A percentile compares a stretch with the other conserved stretches of the same genome.
Evolutionary conservation across 2,113 vertebrate species (phyloP).

Genomic region (Myotis davidii): DNA sequence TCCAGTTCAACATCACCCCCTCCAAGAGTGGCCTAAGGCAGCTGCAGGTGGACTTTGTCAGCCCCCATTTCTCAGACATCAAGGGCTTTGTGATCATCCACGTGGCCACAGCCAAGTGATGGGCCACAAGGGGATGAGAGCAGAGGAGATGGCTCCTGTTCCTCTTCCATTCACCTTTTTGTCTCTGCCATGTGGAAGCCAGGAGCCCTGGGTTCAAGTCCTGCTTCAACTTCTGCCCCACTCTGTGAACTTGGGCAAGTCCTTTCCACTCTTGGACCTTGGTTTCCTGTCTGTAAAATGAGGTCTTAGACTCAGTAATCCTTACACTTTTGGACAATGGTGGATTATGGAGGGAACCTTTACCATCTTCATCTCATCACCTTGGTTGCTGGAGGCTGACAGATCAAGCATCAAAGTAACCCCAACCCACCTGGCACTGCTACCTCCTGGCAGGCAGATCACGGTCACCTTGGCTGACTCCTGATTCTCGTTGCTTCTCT

Average conservation of each 20-base stretch:
- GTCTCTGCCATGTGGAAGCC: not conserved
- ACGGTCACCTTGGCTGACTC: not conserved
- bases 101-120: conserved; percentile 73
- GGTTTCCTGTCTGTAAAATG: not conserved
- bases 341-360: not conserved
- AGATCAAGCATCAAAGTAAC: not conserved
- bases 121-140: not conserved
- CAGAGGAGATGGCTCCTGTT: rapidly evolving
- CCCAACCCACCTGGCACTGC: rapidly evolving
- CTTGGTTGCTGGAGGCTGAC: not conserved
- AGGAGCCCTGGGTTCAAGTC: not conserved
- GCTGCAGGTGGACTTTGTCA: conserved; percentile 85
- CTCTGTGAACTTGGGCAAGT: not conserved
- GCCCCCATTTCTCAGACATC: conserved; percentile 76
- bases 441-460: not conserved
- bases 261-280: not conserved
- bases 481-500: not conserved
- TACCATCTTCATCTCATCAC: not conserved
- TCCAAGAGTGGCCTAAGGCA: conserved; percentile 83
- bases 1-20: conserved; percentile 83
- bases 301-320: not conserved
- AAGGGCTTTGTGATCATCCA: conserved; percentile 78
- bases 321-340: not conserved
- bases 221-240: not conserved
- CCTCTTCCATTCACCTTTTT: not conserved